Evolutionary conservation across 2,797 vertebrate species (phyloP), one percentile per base, ranked within the genome.

Genomic region (Carapus acus): DNA sequence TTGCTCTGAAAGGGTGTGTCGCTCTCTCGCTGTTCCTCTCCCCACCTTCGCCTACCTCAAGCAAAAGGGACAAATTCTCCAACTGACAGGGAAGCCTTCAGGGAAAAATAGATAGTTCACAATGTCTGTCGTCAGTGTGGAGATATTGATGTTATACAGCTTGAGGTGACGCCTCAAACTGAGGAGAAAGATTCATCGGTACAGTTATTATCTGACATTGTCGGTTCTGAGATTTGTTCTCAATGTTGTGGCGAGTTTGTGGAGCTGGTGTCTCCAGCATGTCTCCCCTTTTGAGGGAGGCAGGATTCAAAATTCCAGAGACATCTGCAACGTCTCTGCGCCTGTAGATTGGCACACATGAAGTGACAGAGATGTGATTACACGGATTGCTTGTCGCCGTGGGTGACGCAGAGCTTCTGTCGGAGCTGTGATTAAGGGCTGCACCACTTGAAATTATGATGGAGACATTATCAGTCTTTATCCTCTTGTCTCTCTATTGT

Each of bases 1-100:
- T 29, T 9, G 12, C 14, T 17, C 13, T 51, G 54, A 14, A 43
- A 4, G 3, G 19, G 1, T 39, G 0, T 22, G 24, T 50, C 33
- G 51, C 36, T 48, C 1, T 41, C 48, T 47, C 19, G 50, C 34
- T 69, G 54, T 69, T 67, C 46, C 19, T 56, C 17, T 50, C 12
- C 43, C n/a, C 58, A 54, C 51, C 18, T 54, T 71, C 33, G 77
- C 60, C 80, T 84, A 86, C 83, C 80, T 88, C 85, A 81, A 43
- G 56, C 64, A 63, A 79, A 84, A 83, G 71, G 76, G 76, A 81
- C 80, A 52, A 65, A 46, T 36, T 68, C 27, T 46, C 36, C 13
- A 40, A 49, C 43, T 66, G 47, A 76, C 49, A 43, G 41, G 31
- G 69, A 57, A 45, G 50, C 24, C 36, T 47, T 34, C 46, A 42